Evolutionary conservation across 2,888 invertebrate genomes (phyloP).

Genomic region (Drepanosiphum platanoidis): DNA sequence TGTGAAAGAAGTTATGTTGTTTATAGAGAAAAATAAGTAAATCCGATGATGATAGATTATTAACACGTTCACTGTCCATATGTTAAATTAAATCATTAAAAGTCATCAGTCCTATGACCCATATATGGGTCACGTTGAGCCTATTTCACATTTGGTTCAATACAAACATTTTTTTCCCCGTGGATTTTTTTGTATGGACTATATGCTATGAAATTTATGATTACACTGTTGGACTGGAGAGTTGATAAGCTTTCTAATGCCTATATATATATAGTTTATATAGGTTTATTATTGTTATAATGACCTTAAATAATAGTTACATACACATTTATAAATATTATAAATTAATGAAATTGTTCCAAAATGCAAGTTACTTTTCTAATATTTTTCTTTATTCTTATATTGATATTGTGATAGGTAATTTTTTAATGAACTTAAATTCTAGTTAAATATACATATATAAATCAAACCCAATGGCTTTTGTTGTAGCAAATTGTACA

Average conservation of each 20-base stretch:
- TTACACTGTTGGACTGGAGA: constrained; percentile 11
- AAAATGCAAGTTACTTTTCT: background rate
- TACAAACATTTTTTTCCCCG: constrained; percentile 18
- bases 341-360: background rate
- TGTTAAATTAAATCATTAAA: too few species aligned
- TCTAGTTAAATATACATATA: background rate
- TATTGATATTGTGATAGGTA: background rate
- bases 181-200: constrained; percentile 8
- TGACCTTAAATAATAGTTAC: background rate
- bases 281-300: constrained; percentile 12
- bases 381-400: constrained; percentile 4
- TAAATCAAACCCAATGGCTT: background rate
- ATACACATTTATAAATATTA: background rate
- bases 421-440: background rate
- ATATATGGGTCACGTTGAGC: background rate
- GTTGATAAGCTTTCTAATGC: constrained; percentile 26
- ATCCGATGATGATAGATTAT: too few species aligned
- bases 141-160: constrained; percentile 24
- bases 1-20: too few species aligned
- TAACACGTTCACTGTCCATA: too few species aligned
- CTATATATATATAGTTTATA: constrained; percentile 22
- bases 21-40: too few species aligned
- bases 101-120: constrained; percentile 23
- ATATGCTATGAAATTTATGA: constrained; percentile 9
- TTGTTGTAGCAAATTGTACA: constrained; percentile 7